A percentile compares a stretch with the other conserved stretches of the same genome.
These are phyloP conservation scores for Nasonia vitripennis DNA, from an alignment of 1,140 invertebrate species.

Conservation along the genomic window DNA sequence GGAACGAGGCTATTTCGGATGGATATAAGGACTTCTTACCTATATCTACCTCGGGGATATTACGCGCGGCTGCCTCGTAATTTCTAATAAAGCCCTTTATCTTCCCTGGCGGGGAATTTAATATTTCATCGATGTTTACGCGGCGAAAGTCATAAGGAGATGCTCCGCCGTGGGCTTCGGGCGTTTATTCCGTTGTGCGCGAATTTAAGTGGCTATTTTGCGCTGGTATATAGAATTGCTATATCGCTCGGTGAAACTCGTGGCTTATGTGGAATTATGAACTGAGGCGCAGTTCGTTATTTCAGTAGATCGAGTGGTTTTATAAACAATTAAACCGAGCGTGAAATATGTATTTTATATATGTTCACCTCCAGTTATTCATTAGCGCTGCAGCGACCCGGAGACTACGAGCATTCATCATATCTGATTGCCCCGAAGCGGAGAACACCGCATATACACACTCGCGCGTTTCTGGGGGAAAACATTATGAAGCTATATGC, in stretches of 20 bases:
- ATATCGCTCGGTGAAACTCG: not conserved
- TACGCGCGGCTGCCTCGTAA: not conserved
- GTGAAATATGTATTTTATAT: not conserved
- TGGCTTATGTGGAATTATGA: not conserved
- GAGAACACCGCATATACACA: not conserved
- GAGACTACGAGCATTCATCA: not conserved
- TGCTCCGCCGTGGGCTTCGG: not conserved
- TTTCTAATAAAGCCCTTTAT: conserved; percentile 24
- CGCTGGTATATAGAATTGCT: not conserved
- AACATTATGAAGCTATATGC: not conserved
- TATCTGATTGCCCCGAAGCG: not conserved
- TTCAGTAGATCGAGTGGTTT: not conserved
- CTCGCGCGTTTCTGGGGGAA: not conserved
- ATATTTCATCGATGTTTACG: not conserved
- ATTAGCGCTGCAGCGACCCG: not conserved
- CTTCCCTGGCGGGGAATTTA: not conserved
- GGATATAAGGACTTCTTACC: too few relatives aligned
- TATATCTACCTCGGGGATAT: not conserved
- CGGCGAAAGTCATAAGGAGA: not conserved
- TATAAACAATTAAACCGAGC: not conserved
- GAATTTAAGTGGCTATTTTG: not conserved
- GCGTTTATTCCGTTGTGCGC: not conserved
- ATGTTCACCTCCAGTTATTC: not conserved
- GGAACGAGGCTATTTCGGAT: not conserved
- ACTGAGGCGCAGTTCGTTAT: not conserved